phyloP scores from a whole-genome alignment of 2,113 vertebrate genomes.

The Microcebus jonahi region DNA sequence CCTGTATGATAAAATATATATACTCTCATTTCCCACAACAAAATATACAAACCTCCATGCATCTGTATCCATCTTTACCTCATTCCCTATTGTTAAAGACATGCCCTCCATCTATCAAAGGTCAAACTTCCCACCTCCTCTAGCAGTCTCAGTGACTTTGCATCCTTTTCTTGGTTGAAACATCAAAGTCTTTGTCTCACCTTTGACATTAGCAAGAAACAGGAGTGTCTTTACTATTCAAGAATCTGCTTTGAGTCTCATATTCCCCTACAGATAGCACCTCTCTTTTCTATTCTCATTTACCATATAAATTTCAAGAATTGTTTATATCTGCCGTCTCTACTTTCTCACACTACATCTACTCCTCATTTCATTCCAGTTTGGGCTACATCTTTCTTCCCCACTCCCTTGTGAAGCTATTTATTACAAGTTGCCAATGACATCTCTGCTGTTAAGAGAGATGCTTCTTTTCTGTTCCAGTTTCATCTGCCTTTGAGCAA shows the following conservation, averaged over 20 bases:
- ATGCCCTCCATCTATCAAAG: background rate
- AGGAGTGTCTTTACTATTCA: background rate
- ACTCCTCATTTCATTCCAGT: background rate
- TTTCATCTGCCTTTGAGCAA: background rate
- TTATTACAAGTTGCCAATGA: background rate
- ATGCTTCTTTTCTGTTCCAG: background rate
- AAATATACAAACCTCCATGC: background rate
- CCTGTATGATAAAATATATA: background rate
- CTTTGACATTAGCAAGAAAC: background rate
- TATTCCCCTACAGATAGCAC: background rate
- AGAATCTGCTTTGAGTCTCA: background rate
- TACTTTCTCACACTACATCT: background rate
- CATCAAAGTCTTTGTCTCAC: background rate
- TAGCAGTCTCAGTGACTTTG: background rate
- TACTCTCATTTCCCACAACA: background rate
- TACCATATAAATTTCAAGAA: background rate
- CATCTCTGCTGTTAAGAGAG: background rate
- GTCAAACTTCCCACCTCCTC: background rate
- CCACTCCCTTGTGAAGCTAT: background rate
- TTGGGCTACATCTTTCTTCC: background rate
- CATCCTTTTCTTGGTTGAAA: background rate
- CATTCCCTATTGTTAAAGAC: background rate
- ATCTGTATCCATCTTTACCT: background rate
- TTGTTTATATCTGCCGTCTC: background rate
- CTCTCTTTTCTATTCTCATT: background rate